Evolutionary conservation across 2,113 vertebrate species (phyloP), one percentile per base, ranked within the genome.

Genomic region (Nothoprocta pentlandii): DNA sequence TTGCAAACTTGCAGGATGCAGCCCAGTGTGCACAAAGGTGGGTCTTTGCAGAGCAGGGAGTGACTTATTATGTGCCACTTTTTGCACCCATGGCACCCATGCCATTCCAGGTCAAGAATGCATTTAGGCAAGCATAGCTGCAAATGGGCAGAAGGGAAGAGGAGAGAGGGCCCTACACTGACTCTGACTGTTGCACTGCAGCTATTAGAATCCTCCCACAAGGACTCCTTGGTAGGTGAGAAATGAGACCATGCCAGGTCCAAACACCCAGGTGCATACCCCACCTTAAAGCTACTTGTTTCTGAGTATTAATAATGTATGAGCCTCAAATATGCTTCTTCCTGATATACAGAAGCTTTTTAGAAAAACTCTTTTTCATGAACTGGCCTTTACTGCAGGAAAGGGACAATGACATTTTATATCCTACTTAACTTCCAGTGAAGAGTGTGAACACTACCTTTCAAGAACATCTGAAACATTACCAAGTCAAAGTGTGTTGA

Each of bases 171-270:
- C 19, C 16, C 26, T 71, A 16, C 75, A 85, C 17, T 0, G 0
- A 13, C 20, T 80, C 1, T 0, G 28, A 51, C 25, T 68, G 2
- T 2, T 21, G 9, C 10, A 51, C 8, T 1, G 2, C 10, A 36
- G 2, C 6, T 28, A 32, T 4, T 10, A 15, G 32, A 44, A 5
- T 26, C 7, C 22, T 74, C 16, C 77, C 0, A 0, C 58, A 39
- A 25, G 16, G 39, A 25, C 42, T 66, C 9, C 13, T 17, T 30
- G 34, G 34, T 2, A 17, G 54, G 54, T 16, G 54, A 56, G 54
- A 30, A 56, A 56, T 16, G 54, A 56, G 28, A 56, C 21, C 39
- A 2, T 34, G 32, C 16, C 0, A 2, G 13, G 17, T 75, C 51
- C 39, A 34, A 39, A 15, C 3, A 3, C 12, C n/a, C 14, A 4